These are phyloP conservation scores for Galleria mellonella DNA, from an alignment of 1,140 invertebrate species.

Conservation along the genomic window DNA sequence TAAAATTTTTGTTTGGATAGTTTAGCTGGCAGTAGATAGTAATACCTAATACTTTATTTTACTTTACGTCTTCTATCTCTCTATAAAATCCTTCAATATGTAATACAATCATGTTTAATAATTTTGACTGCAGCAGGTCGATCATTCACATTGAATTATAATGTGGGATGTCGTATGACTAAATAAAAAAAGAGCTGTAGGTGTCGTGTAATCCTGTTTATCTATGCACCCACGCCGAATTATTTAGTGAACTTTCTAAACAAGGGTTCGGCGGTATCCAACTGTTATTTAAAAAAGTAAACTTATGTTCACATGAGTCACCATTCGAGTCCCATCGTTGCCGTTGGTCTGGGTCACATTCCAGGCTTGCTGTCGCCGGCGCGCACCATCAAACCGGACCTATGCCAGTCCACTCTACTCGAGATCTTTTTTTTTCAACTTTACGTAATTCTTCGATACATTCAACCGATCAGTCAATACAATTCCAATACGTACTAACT, in stretches of 20 bases:
- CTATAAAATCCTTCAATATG: no score
- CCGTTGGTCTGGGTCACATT: constrained; percentile 64
- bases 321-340: constrained; percentile 39
- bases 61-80: no score
- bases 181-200: constrained; percentile 25
- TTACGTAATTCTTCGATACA: constrained; percentile 4
- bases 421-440: constrained; percentile 9
- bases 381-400: constrained; percentile 54
- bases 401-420: neutral
- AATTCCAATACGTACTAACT: neutral
- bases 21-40: no score
- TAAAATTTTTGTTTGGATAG: no score
- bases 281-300: constrained; percentile 31
- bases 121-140: neutral
- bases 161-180: constrained; percentile 29
- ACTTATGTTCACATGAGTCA: constrained; percentile 53
- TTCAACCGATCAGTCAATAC: neutral
- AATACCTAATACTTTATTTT: no score
- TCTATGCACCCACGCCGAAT: constrained; percentile 37
- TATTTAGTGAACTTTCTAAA: constrained; percentile 47
- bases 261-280: constrained; percentile 16
- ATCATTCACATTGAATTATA: constrained; percentile 4
- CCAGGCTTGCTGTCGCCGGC: constrained; percentile 39
- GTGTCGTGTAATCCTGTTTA: constrained; percentile 42
- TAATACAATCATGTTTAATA: no score